Base-by-base conservation (phyloP, 1,140 invertebrate genomes). In the Chrysoperla carnea region DNA sequence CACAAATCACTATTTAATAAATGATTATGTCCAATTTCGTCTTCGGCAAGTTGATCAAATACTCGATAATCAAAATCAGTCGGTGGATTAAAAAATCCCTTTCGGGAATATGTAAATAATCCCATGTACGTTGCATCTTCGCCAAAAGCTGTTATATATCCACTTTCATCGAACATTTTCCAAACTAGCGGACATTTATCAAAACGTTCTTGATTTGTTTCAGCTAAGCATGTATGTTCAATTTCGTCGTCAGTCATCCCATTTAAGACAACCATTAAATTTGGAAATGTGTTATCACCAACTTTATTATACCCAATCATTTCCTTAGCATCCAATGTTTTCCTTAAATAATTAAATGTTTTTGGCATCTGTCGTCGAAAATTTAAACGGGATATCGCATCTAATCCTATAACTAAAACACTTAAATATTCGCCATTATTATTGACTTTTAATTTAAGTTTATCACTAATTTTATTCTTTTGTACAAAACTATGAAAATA, bases 301-400 rank as follows among this genome's bases (percentile, higher is more conserved):
- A 86, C 72, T 66, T 87, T 88, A 48, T 81, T 86, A 56, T 82
- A 88, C 11, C 85, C 84, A 39, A 75, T 53, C 47, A 88, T 64
- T 56, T 82, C 79, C 7, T 81, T 67, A 8, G 76, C 74, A 1
- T 62, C 66, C 6, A 81, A 60, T 8, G 71, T 58, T 43, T 68
- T 65, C 9, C 48, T 45, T 5, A 88, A 62, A 49, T 70, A 74
- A 1, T 61, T 49, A 1, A 72, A 58, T 0, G 84, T 85, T 50
- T 70, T 69, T 0, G 78, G 79, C 78, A 91, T 82, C 44, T 84
- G 79, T 14, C 87, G 70, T 37, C 81, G 71, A 44, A 89, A 80
- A 61, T 92, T 90, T 39, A 90, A 64, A 37, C 85, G 69, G 0
- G 88, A 93, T 2, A 91, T 72, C 1, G 84, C 79, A 56, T 92